Evolutionary conservation across 1,140 invertebrate species (phyloP), one percentile per base, ranked within the genome.

Genomic region (Drosophila tristis): DNA sequence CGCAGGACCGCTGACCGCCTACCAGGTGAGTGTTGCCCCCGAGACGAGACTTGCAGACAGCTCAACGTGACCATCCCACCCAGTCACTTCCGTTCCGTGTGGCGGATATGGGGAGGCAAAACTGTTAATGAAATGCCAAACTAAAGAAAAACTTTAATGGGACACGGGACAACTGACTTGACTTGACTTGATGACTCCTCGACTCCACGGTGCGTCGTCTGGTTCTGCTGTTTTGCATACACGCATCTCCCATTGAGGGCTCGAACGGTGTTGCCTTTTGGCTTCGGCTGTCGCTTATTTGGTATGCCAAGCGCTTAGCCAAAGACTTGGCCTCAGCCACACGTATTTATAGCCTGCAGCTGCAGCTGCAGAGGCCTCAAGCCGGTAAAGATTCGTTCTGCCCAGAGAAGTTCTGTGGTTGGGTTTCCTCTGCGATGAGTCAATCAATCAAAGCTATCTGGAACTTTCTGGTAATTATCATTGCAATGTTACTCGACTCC

Each of bases 291-390:
- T 31, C 45, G 54, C 79, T 70, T 77, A 90, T 63, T 84, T 89
- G 73, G 85, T 89, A 89, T 89, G 84, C 84, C 78, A 61, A 73
- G 58, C 75, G 84, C 59, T 89, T 79, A 79, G 78, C 71, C 82
- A 47, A 47, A 47, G 63, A 50, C 16, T 35, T 15, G 59, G 62
- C 50, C 63, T 61, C 13, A 50, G 60, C 5, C 8, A 13, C 25
- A 9, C 16, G 49, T 89, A 80, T 74, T 89, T 89, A 71, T 80
- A 84, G 75, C 35, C 11, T 35, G 56, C 64, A 61, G 66, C 64
- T 79, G 76, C 76, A 82, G 75, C 63, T n/a, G n/a, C n/a, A n/a
- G n/a, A n/a, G 68, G 71, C 20, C 26, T 67, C 42, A 58, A 74
- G 72, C 70, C 59, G 70, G 70, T 26, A 43, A 70, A 45, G 50